Base-by-base conservation (phyloP, 92 coral and sea anemone genomes). In the Bergia puertoricense region DNA sequence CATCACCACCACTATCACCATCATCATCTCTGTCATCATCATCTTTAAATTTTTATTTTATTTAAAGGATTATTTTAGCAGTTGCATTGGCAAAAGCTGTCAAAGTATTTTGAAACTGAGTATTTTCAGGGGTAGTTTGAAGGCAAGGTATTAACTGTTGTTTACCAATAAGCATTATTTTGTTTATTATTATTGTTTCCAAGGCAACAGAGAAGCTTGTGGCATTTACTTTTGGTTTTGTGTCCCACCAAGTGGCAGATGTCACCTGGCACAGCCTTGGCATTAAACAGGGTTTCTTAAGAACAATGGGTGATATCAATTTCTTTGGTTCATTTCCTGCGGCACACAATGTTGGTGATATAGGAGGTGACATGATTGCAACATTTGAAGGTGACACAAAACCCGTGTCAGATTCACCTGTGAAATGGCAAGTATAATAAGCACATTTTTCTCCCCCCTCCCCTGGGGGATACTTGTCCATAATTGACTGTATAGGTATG, bases 191-290 rank as follows among this genome's bases (percentile, higher is more conserved):
- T 42, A 54, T 59, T 72, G 23, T 44, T 90, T 89, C 81, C 45
- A 59, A 96, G 99, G 97, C 92, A 40, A 95, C 99, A 37, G 95
- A 93, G 80, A 96, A 96, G 88, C 92, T 96, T n/a, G 95, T 96
- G 44, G 99, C 98, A 0, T 96, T 96, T 76, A 96, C 96, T 73
- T 91, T 96, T 86, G 99, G 99, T 2, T 96, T 93, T 92, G 98
- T 96, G 73, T 96, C 99, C 14, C 99, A 96, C 62, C 99, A 96
- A 96, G 98, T 96, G 10, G 98, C 99, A 48, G 99, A 96, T 72
- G 88, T 96, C 16, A 93, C 99, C 0, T 96, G 99, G 99, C 99
- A 96, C 90, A 96, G 99, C 80, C 93, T 96, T 36, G 99, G 98
- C 30, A 96, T 96, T 46, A 88, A 95, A 54, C 98, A 96, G 85